Base-by-base conservation (phyloP, 2,113 vertebrate genomes). In the Sarotherodon lohbergeri region DNA sequence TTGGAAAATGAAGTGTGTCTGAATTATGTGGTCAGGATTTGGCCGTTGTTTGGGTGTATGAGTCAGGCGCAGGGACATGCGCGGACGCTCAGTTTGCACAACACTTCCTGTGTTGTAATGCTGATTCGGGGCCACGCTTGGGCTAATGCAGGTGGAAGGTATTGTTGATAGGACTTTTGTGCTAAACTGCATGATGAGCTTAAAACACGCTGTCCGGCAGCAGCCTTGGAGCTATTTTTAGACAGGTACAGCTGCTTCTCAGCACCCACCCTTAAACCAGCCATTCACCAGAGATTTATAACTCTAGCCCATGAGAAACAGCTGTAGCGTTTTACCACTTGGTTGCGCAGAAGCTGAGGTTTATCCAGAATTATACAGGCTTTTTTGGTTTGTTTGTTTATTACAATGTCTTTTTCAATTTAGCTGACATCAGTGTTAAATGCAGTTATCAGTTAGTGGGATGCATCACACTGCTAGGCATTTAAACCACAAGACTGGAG, bases 191-290 rank as follows among this genome's bases (percentile, higher is more conserved):
- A 90, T 50, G 91, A 91, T 86, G 83, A 87, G 93, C 89, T 88
- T 91, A 76, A 68, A 90, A 90, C 88, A 57, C 34, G 22, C 85
- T 82, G 95, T 95, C 88, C 90, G n/a, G 85, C 88, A 87, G 92
- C 88, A 94, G 90, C 91, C 91, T 90, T 78, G 86, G 2, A 19
- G 84, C 92, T 96, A 95, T 96, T 94, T 95, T 95, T 96, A 95
- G 94, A 89, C 9, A 29, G 66, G 84, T 90, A 93, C 95, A 96
- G 95, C 95, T 96, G 95, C 95, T 95, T 83, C 92, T 90, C 82
- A 92, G 92, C 90, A 84, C 84, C 91, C 92, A 90, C 87, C 90
- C 91, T 95, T 90, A 93, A 90, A 93, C 84, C 92, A 93, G 91
- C 88, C 91, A 86, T 90, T 91, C 93, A 88, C 83, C 52, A 27